Evolutionary conservation across 2,113 vertebrate species (phyloP).

Genomic region (Mirza zaza): DNA sequence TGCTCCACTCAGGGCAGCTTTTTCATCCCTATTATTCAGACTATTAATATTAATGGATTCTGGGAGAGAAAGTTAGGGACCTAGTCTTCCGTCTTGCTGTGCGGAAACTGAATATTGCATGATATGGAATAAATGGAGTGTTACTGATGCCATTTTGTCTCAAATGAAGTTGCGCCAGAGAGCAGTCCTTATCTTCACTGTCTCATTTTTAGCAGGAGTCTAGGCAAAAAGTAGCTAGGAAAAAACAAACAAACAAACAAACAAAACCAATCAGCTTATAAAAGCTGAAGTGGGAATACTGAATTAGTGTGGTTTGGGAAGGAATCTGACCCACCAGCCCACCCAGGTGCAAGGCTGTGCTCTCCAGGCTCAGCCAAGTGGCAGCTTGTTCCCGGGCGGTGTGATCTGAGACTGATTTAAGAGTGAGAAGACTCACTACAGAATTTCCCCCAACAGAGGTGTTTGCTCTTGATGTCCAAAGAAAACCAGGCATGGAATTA

Average conservation of each 20-base stretch:
- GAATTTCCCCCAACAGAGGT: neutral
- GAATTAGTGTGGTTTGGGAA: neutral
- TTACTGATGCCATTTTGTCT: constrained; percentile 61
- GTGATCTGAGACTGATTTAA: neutral
- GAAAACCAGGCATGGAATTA: constrained; percentile 73
- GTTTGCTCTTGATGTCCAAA: neutral
- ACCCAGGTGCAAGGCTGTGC: accelerated
- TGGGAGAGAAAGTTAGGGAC: constrained; percentile 63
- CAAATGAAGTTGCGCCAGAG: constrained; percentile 39
- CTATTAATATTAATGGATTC: constrained; percentile 83
- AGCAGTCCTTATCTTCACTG: neutral
- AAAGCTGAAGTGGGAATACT: neutral
- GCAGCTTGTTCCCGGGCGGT: neutral
- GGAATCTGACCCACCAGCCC: neutral
- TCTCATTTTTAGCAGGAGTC: neutral
- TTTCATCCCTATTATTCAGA: constrained; percentile 76
- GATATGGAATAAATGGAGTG: constrained; percentile 71
- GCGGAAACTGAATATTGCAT: constrained; percentile 70
- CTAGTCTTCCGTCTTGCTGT: constrained; percentile 68
- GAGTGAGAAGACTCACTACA: neutral
- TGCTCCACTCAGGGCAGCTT: neutral
- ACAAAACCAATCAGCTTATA: neutral
- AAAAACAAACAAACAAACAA: neutral
- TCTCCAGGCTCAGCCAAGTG: neutral
- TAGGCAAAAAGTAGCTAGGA: neutral